Percentiles rank a stretch among this genome's conserved stretches.
Evolutionary conservation across 2,113 vertebrate species (phyloP).

Genomic region (Alaudala cheleensis): DNA sequence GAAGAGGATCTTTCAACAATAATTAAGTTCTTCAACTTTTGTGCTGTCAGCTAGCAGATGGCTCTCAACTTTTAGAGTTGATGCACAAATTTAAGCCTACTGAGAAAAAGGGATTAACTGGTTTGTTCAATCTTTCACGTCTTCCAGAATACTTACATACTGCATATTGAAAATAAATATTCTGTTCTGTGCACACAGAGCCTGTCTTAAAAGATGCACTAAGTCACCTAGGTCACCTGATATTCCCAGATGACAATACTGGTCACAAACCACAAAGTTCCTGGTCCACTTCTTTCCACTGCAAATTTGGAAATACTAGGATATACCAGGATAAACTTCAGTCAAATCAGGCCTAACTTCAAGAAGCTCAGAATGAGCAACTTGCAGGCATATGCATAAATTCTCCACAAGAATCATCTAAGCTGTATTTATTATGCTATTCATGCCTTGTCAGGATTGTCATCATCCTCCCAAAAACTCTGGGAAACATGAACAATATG

Average conservation of each 20-base stretch:
- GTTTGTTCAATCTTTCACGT: background rate
- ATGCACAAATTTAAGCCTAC: background rate
- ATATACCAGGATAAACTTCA: background rate
- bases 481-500: background rate
- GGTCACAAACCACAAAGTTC: background rate
- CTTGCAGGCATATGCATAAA: background rate
- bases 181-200: background rate
- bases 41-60: background rate
- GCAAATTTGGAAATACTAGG: background rate
- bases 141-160: background rate
- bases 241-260: background rate
- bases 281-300: background rate
- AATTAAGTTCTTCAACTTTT: background rate
- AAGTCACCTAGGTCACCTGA: background rate
- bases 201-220: background rate
- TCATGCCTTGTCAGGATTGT: background rate
- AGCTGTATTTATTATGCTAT: background rate
- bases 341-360: background rate
- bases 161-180: background rate
- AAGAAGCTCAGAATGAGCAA: background rate
- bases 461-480: background rate
- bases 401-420: background rate
- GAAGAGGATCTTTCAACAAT: background rate
- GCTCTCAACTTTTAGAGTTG: background rate
- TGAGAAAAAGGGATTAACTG: background rate